Base-by-base conservation (phyloP, 2,113 vertebrate genomes). In the Calyptommatus sinebrachiatus region DNA sequence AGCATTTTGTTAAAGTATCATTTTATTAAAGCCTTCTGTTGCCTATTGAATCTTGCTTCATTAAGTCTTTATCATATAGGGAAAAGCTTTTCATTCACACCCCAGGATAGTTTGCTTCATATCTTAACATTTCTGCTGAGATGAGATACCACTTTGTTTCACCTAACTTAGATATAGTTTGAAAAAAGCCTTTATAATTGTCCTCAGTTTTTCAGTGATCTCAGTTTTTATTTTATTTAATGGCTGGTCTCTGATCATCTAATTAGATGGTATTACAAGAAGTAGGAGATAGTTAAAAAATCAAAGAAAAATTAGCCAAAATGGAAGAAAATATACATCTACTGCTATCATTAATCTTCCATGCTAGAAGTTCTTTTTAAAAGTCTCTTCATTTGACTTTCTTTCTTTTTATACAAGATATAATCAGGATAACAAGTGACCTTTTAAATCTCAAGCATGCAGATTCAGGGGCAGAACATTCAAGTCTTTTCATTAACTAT, bases 171-270 rank as follows among this genome's bases (percentile, higher is more conserved):
- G 77, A 78, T 60, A 9, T 3, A 77, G 28, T 71, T 53, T 80
- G n/a, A 16, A 85, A 28, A 31, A 60, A 69, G 9, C 11, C 48
- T 14, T 26, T 85, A 29, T 79, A 79, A 74, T 31, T 82, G 60
- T 86, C 85, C 75, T 1, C 57, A 72, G 3, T 87, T 88, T 74
- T 86, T 22, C 85, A 73, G 21, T 77, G 5, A 10, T 1, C 1
- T 48, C 48, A 72, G 1, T 73, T 85, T 81, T 50, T 0, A 0
- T 83, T 87, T 45, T 84, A 74, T 86, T 80, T 57, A 76, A 1
- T 53, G 82, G 7, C 71, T 82, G 12, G 11, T 78, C 66, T 79
- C 71, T 73, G 65, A 86, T 82, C 11, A 83, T 21, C 12, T 85
- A 88, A 80, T 53, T 86, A 68, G 46, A 69, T 8, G 81, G 11